Conservation (phyloP, 2,888 invertebrate species). For the Phymatocera aterrima region DNA sequence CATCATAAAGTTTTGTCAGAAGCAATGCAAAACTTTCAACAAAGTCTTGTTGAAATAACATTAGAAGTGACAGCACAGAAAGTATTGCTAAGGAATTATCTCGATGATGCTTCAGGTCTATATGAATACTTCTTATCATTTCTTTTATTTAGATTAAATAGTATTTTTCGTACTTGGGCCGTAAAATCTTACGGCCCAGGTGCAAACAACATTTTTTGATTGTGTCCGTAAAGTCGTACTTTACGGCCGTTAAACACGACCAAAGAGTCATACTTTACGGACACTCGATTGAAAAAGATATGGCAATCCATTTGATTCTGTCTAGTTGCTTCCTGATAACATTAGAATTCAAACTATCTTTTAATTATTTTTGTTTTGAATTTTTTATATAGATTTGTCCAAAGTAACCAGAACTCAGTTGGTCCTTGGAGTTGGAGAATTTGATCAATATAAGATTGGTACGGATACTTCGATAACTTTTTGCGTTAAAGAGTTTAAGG, state of each 20-base stretch:
- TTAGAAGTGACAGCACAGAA: slow-evolving; percentile 81
- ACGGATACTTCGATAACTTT: slow-evolving; percentile 87
- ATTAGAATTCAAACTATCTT: neutral
- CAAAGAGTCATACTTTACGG: too few species aligned
- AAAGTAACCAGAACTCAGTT: slow-evolving; percentile 88
- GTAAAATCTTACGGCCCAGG: too few species aligned
- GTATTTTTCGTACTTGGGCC: neutral
- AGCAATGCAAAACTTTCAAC: slow-evolving; percentile 88
- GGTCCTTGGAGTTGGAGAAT: slow-evolving; percentile 84
- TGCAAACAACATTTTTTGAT: too few species aligned
- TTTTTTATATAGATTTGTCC: slow-evolving; percentile 76
- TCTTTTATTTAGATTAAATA: slow-evolving; percentile 3
- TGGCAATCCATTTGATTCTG: neutral
- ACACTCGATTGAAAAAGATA: too few species aligned
- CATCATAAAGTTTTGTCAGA: slow-evolving; percentile 83
- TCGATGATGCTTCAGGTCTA: slow-evolving; percentile 80
- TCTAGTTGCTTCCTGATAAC: neutral
- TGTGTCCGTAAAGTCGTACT: too few species aligned
- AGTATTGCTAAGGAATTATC: slow-evolving; percentile 86
- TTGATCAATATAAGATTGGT: slow-evolving; percentile 81
- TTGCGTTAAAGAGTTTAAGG: slow-evolving; percentile 89
- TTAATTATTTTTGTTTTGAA: slow-evolving; percentile 14
- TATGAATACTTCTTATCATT: slow-evolving; percentile 58
- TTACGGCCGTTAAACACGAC: too few species aligned
- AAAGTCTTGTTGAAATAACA: slow-evolving; percentile 87